Base-by-base conservation (phyloP, 2,113 vertebrate species). In the Lasiurus borealis region DNA sequence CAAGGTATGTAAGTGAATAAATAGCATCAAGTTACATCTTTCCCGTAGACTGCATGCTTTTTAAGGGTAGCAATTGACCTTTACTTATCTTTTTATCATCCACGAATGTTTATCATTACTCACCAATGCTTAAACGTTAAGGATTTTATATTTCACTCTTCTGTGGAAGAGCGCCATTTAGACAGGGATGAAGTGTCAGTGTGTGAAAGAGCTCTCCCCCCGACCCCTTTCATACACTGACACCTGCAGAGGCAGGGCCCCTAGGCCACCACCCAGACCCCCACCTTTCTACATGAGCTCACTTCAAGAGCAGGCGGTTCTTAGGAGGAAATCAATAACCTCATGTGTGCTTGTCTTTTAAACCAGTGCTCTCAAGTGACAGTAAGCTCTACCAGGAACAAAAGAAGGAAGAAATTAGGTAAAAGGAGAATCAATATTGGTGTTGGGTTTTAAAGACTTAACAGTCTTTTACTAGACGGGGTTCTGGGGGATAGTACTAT, bases 391-490 rank as follows among this genome's bases (percentile, higher is more conserved):
- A 69, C 59, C 31, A 48, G 88, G 90, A 97, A 95, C 62, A 92
- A 93, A 95, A 57, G 85, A 48, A 97, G 36, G 82, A 85, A 91
- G 92, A 80, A 95, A 96, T 93, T 73, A 91, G 64, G 85, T 94
- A 83, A 94, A 91, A 77, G 86, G 68, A 90, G 90, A 77, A 90
- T 95, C 94, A 71, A 93, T 96, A 81, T 59, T 54, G 80, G 64
- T 77, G 48, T 62, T 92, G 90, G 50, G 77, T 46, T 93, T 93
- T 89, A 93, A 93, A 96, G 96, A 76, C 88, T 71, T 90, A 85
- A 66, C 21, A 46, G 86, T 64, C 73, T 66, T 76, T 77, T n/a
- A 84, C 48, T 27, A 0, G n/a, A 0, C 34, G 21, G 34, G 62
- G 31, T 88, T 90, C 72, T 0, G 6, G 77, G 84, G 25, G 64